These are phyloP conservation scores for Drosophila tripunctata DNA, from an alignment of 2,888 invertebrate genomes.

Conservation along the genomic window DNA sequence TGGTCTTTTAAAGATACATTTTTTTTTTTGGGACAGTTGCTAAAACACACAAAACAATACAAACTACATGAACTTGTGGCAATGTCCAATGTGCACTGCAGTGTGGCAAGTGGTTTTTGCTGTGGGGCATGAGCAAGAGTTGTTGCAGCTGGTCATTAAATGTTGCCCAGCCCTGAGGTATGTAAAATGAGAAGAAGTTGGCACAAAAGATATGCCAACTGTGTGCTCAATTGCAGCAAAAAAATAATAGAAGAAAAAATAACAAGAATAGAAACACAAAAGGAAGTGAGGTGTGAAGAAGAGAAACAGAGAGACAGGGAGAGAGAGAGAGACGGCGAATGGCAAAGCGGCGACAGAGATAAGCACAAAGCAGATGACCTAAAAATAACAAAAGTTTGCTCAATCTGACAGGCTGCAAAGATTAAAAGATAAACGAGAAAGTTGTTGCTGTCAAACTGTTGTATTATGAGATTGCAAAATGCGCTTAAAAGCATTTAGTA, in stretches of 20 bases:
- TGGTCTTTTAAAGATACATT: too few relatives aligned
- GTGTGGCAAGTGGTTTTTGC: constrained; percentile 4
- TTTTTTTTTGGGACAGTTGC: too few relatives aligned
- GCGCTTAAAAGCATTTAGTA: too few relatives aligned
- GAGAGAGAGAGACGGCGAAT: background rate
- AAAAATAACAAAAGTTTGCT: constrained; percentile 28
- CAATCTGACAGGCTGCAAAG: constrained; percentile 5
- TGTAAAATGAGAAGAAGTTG: constrained; percentile 29
- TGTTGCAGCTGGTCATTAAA: constrained; percentile 35
- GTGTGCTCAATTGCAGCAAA: constrained; percentile 33
- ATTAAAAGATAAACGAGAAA: constrained; percentile 21
- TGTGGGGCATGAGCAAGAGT: background rate
- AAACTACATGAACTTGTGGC: too few relatives aligned
- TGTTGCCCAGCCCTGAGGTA: constrained; percentile 31
- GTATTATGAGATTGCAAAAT: constrained; percentile 7
- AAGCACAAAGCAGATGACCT: constrained; percentile 25
- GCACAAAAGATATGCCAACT: constrained; percentile 32
- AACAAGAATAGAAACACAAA: constrained; percentile 10
- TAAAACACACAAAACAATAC: too few relatives aligned
- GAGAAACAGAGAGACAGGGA: background rate
- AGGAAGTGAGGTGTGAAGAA: background rate
- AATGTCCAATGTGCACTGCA: too few relatives aligned
- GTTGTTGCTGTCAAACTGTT: constrained; percentile 13
- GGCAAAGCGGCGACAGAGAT: constrained; percentile 16
- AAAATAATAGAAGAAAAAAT: background rate